Evolutionary conservation across 2,797 vertebrate species (phyloP).

Genomic region (Gambusia yucatana): DNA sequence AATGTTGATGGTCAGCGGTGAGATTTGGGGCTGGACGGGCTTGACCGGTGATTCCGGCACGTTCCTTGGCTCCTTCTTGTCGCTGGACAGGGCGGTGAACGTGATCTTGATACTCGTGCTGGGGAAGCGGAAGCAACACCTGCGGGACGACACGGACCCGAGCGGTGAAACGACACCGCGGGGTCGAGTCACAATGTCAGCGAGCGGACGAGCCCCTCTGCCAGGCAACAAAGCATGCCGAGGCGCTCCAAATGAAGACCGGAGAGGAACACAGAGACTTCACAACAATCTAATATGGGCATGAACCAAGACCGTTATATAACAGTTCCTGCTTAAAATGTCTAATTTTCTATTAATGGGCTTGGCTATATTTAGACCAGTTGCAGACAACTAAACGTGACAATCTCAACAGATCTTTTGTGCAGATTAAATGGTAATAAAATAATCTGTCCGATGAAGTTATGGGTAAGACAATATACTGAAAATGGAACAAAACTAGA

Average conservation of each 20-base stretch:
- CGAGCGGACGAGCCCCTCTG: conserved; percentile 13
- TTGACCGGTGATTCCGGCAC: conserved; percentile 92
- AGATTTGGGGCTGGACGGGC: conserved; percentile 93
- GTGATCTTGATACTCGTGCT: conserved; percentile 99
- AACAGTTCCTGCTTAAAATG: conserved; percentile 46
- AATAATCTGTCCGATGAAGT: neutral
- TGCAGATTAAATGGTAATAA: neutral
- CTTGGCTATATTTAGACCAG: conserved; percentile 50
- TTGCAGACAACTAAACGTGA: conserved; percentile 24
- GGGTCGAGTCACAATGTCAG: neutral
- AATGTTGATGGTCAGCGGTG: conserved; percentile 98
- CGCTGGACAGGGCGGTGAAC: conserved; percentile 93
- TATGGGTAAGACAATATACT: neutral
- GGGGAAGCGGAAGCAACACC: conserved; percentile 97
- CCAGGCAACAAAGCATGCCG: conserved; percentile 39
- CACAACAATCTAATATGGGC: conserved; percentile 68
- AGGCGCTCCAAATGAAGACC: conserved; percentile 30
- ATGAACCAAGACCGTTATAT: conserved; percentile 42
- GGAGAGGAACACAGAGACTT: conserved; percentile 19
- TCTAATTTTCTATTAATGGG: conserved; percentile 58
- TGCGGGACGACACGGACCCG: conserved; percentile 45
- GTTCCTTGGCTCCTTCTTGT: conserved; percentile 92
- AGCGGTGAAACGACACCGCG: neutral
- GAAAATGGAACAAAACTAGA: neutral
- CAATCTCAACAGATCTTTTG: neutral